Conservation (phyloP, 1,140 invertebrate species). For the Elymnias hypermnestra region DNA sequence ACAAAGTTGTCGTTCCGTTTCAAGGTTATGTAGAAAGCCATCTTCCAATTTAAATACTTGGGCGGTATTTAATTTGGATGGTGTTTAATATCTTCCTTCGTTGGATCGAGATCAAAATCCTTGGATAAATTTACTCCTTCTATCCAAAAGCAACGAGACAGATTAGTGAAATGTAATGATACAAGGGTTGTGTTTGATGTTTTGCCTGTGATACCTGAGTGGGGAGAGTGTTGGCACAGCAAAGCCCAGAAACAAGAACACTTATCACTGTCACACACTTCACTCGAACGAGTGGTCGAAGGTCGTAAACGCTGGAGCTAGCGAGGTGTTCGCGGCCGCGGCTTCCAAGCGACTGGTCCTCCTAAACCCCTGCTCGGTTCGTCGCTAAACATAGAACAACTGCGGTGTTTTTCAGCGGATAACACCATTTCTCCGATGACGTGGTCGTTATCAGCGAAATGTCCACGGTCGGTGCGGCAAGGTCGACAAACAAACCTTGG, state of each 20-base stretch:
- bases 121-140: too few species aligned
- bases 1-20: too few species aligned
- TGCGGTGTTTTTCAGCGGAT: slow-evolving; percentile 34
- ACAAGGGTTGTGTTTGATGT: too few species aligned
- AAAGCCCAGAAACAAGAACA: slow-evolving; percentile 39
- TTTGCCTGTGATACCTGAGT: too few species aligned
- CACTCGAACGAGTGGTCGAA: slow-evolving; percentile 68
- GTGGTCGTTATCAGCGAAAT: slow-evolving; percentile 31
- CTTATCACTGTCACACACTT: slow-evolving; percentile 68
- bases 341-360: slow-evolving; percentile 55
- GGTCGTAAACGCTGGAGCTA: slow-evolving; percentile 54
- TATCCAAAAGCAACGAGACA: too few species aligned
- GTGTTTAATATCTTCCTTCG: too few species aligned
- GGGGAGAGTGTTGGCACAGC: slow-evolving; percentile 20
- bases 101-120: too few species aligned
- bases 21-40: too few species aligned
- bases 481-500: slow-evolving; percentile 59
- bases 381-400: slow-evolving; percentile 58
- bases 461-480: slow-evolving; percentile 38
- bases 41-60: too few species aligned
- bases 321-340: slow-evolving; percentile 57
- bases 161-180: too few species aligned
- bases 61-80: too few species aligned
- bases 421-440: slow-evolving; percentile 52
- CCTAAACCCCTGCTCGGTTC: slow-evolving; percentile 26